Evolutionary conservation across 2,797 vertebrate species (phyloP), one percentile per base, ranked within the genome.

Genomic region (Oceanodroma leucorhoa): DNA sequence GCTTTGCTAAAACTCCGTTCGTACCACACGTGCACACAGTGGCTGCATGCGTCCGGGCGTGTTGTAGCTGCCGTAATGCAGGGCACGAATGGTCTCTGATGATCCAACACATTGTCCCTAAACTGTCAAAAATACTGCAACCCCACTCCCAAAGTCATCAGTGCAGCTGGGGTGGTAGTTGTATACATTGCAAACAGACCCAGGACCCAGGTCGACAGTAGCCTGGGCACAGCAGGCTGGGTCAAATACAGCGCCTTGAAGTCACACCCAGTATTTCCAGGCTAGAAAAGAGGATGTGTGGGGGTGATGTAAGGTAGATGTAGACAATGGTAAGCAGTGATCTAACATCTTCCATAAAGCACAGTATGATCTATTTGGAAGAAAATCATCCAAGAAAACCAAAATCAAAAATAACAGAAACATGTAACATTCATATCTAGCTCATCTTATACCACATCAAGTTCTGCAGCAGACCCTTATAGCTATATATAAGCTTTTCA

Each of bases 11-110:
- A 20, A 3, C 0, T 0, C 19, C 53, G n/a, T 19, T 45, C 15
- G 0, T 10, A 3, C 29, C 29, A 5, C 26, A 1, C 0, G 0
- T 15, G 13, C 14, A 5, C 0, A 0, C 3, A 6, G 20, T 5
- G 2, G 40, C 60, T 13, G 19, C 6, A 2, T 23, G 20, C 1
- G 0, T 36, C 21, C 5, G 2, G 1, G 8, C 40, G 5, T 23
- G 12, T 22, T 26, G 2, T 18, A 20, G 23, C 43, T 22, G 1
- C 29, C 2, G 2, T 15, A 45, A 73, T 0, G 5, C 51, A 48
- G 29, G 36, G 61, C 57, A 15, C 41, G 13, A 18, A 57, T 19
- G 9, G 27, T 8, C 41, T 73, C 45, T 61, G 51, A 29, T 36
- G 6, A 23, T 14, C 41, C 67, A 20, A 55, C 21, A 53, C 11